Base-by-base conservation (phyloP, 1,140 invertebrate species). In the Drosophila nannoptera region DNA sequence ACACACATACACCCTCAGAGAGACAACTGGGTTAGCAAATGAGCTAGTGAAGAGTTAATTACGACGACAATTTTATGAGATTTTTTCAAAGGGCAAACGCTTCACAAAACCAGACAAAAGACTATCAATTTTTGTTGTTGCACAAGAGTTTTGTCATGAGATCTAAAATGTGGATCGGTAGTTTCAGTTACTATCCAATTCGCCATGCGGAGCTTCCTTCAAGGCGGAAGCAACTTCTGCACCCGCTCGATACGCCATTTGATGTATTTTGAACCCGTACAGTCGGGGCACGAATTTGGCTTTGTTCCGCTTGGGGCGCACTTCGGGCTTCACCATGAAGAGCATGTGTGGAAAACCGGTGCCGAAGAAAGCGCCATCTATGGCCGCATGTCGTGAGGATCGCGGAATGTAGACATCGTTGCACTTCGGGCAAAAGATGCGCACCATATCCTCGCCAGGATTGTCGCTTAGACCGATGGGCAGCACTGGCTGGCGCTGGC, bases 311-410 rank as follows among this genome's bases (percentile, higher is more conserved):
- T 99, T 99, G 53, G 99, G 98, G 90, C 98, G 92, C 90, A 98
- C 97, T 90, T 99, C 99, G 2, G 99, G 98, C 92, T 99, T 98
- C 68, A 99, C 98, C 97, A 99, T 99, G 88, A 99, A 99, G 11
- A 99, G 92, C 99, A 99, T 99, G 89, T 99, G 98, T 58, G 98
- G 98, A 90, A 99, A 99, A 36, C 98, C 98, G 32, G 98, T 99
- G 66, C 98, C 98, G 91, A 99, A 99, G 90, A 99, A 99, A 11
- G 98, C 97, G 33, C 99, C 99, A 90, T 99, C 99, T 0, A 98
- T 98, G 90, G 99, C 98, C 90, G 98, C 97, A 90, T 99, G 97
- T 36, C 98, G 93, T 2, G 97, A 97, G 9, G 98, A 99, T 91
- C 98, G 99, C 14, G 99, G 99, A 62, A 97, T 97, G 90, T 99